phyloP scores from a whole-genome alignment of 2,888 invertebrate species.

The Chaitophorus viminalis region DNA sequence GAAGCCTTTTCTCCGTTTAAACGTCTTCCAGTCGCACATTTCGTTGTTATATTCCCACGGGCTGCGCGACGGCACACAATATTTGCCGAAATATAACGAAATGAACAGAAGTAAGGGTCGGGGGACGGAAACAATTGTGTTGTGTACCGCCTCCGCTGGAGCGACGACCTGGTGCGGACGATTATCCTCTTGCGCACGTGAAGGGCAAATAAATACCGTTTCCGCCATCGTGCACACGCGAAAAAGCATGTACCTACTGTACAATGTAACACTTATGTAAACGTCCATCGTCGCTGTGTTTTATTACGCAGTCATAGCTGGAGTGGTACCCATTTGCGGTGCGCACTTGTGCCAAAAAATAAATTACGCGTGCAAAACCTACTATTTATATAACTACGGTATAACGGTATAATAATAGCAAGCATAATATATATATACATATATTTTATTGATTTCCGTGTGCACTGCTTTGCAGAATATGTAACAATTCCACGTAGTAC shows the following conservation, averaged over 20 bases:
- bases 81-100: background rate
- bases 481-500: background rate
- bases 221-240: background rate
- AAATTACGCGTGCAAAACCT: background rate
- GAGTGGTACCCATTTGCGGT: background rate
- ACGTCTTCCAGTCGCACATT: background rate
- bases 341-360: background rate
- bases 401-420: background rate
- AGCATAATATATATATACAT: background rate
- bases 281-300: background rate
- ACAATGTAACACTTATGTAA: background rate
- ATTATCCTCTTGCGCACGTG: background rate
- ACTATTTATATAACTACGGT: too few relatives aligned
- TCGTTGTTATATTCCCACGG: conserved; percentile 5
- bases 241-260: too few relatives aligned
- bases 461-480: too few relatives aligned
- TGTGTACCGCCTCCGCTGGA: background rate
- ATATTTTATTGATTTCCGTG: background rate
- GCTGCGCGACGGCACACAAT: background rate
- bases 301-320: conserved; percentile 12
- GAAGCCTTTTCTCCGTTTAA: background rate
- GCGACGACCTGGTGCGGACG: background rate
- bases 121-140: background rate
- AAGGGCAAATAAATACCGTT: background rate
- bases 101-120: background rate